phyloP scores from a whole-genome alignment of 1,140 invertebrate species.

The Zaprionus lachaisei region DNA sequence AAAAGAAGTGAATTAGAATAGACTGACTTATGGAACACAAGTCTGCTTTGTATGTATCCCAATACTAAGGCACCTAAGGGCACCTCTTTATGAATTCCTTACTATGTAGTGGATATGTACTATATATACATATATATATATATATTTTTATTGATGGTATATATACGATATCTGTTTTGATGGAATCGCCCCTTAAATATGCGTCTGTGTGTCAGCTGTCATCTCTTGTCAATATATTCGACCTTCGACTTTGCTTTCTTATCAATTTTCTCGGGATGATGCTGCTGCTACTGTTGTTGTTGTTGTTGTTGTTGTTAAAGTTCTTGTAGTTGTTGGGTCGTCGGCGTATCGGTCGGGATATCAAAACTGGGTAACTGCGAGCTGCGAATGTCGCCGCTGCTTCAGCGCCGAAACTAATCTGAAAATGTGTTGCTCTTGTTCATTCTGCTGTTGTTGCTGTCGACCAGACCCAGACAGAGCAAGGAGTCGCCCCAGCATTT shows the following conservation, averaged over 20 bases:
- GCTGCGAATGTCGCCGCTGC: constrained; percentile 35
- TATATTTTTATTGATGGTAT: not conserved
- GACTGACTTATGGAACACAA: constrained; percentile 15
- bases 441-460: constrained; percentile 34
- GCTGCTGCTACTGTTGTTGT: constrained; percentile 4
- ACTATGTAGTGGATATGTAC: not conserved
- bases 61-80: too few species aligned
- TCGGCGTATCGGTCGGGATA: constrained; percentile 52
- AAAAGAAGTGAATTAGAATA: constrained; percentile 41
- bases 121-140: not conserved
- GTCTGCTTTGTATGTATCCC: not conserved
- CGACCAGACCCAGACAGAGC: constrained; percentile 32
- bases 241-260: constrained; percentile 48
- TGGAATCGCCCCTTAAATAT: constrained; percentile 5
- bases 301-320: constrained; percentile 24
- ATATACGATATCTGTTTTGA: not conserved
- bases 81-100: too few species aligned
- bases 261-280: constrained; percentile 20
- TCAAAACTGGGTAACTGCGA: constrained; percentile 9
- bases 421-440: constrained; percentile 63
- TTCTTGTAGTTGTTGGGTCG: constrained; percentile 52
- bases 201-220: constrained; percentile 41
- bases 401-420: constrained; percentile 67
- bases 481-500: constrained; percentile 39
- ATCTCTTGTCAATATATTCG: constrained; percentile 47